These are phyloP conservation scores for Antigone vipio DNA, from an alignment of 2,113 vertebrate species.

Conservation along the genomic window DNA sequence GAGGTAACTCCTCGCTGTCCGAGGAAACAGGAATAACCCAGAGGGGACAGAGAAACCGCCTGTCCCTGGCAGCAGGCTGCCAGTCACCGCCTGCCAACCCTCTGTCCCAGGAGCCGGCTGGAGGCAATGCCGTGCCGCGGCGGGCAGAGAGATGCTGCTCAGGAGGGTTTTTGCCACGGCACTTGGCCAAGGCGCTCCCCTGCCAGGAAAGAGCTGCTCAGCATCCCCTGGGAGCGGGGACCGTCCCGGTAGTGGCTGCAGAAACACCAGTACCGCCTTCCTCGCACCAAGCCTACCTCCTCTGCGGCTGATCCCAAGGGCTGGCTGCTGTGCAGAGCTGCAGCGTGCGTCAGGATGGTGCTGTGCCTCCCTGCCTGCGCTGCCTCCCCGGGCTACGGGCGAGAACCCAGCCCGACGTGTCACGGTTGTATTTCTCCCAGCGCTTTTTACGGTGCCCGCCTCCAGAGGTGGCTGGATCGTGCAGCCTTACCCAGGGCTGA, in stretches of 20 bases:
- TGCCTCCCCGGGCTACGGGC: background rate
- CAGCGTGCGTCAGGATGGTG: rapidly evolving
- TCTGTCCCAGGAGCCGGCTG: no score
- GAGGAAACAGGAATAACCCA: background rate
- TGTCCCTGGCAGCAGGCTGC: background rate
- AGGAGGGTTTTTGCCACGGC: background rate
- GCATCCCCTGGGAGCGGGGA: rapidly evolving
- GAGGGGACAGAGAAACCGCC: background rate
- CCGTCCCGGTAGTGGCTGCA: background rate
- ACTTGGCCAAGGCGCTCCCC: background rate
- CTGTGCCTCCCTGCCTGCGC: background rate
- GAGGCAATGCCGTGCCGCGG: rapidly evolving
- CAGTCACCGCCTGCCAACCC: background rate
- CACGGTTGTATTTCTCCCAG: background rate
- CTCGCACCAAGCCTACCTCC: background rate
- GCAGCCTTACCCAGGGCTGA: background rate
- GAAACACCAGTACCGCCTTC: background rate
- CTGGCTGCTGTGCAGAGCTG: background rate
- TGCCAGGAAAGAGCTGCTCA: background rate
- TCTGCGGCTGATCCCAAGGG: rapidly evolving
- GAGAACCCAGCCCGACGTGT: background rate
- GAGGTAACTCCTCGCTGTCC: rapidly evolving
- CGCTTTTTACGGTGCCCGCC: rapidly evolving
- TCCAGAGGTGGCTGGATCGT: background rate
- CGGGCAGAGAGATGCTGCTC: rapidly evolving